Percentiles rank a stretch among this genome's conserved stretches.
Evolutionary conservation across 2,113 vertebrate genomes (phyloP).

Genomic region (Trinectes maculatus): DNA sequence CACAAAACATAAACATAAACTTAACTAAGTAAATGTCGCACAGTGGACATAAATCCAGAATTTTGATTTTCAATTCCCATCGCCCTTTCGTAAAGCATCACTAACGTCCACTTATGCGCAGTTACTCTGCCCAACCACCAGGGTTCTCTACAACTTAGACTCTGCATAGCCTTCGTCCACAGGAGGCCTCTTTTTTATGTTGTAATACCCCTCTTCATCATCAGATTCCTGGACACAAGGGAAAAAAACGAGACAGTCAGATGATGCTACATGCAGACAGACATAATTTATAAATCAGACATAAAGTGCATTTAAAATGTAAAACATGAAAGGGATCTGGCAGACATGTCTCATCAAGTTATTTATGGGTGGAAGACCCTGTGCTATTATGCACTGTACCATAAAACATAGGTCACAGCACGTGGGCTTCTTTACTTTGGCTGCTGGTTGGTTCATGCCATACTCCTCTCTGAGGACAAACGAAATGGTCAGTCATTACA

Average conservation of each 20-base stretch:
- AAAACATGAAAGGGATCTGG: constrained; percentile 57
- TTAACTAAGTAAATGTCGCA: constrained; percentile 1
- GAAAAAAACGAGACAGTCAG: constrained; percentile 4
- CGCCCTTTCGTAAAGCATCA: background rate
- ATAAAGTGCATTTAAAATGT: constrained; percentile 59
- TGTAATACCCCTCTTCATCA: constrained; percentile 56
- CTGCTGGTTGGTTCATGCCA: background rate
- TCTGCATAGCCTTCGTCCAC: constrained; percentile 52
- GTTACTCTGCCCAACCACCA: constrained; percentile 23
- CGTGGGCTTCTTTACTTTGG: constrained; percentile 14
- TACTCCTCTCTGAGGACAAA: constrained; percentile 72
- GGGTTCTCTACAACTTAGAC: constrained; percentile 71
- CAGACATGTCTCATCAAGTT: constrained; percentile 57
- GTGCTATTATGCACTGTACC: constrained; percentile 59
- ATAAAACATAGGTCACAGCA: constrained; percentile 69
- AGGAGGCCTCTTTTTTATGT: constrained; percentile 33
- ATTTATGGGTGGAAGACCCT: constrained; percentile 51
- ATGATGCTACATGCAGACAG: background rate
- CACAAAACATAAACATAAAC: constrained; percentile 18
- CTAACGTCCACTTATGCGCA: constrained; percentile 9
- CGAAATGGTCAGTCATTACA: background rate
- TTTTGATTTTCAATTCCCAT: background rate
- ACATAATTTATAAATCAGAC: constrained; percentile 52
- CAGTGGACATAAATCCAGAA: constrained; percentile 14
- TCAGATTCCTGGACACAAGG: constrained; percentile 69